These are phyloP conservation scores for Smutsia temminckii DNA, from an alignment of 2,797 vertebrate genomes.

Conservation along the genomic window DNA sequence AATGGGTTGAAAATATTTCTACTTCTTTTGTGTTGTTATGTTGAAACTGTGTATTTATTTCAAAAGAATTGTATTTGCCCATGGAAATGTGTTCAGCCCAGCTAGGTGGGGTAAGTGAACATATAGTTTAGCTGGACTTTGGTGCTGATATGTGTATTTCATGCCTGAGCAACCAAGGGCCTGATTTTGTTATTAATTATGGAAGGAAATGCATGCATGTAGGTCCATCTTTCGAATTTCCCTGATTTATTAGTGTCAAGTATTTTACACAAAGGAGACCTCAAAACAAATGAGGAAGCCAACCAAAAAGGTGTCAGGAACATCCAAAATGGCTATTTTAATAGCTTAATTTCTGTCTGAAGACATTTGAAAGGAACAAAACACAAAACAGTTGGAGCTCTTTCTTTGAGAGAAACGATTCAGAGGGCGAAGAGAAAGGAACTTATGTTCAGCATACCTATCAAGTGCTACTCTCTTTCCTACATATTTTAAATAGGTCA, in stretches of 20 bases:
- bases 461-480: not conserved
- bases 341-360: not conserved
- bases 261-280: not conserved
- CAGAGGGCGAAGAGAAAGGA: not conserved
- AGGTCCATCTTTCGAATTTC: not conserved
- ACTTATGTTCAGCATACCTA: not conserved
- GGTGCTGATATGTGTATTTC: not conserved
- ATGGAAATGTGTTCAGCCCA: not conserved
- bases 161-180: not conserved
- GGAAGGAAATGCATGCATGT: not conserved
- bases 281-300: not conserved
- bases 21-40: not conserved
- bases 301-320: not conserved
- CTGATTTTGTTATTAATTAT: not conserved
- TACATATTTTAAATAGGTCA: not conserved
- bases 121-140: not conserved
- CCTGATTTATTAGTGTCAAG: not conserved
- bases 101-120: not conserved
- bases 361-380: not conserved
- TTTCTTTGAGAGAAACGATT: not conserved
- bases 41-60: not conserved
- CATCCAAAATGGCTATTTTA: not conserved
- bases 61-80: not conserved
- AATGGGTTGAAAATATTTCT: not conserved
- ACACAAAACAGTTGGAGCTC: not conserved